Percentiles rank a stretch among this genome's conserved stretches.
Conservation (phyloP, 2,113 vertebrate genomes). For the Labeo catla region DNA sequence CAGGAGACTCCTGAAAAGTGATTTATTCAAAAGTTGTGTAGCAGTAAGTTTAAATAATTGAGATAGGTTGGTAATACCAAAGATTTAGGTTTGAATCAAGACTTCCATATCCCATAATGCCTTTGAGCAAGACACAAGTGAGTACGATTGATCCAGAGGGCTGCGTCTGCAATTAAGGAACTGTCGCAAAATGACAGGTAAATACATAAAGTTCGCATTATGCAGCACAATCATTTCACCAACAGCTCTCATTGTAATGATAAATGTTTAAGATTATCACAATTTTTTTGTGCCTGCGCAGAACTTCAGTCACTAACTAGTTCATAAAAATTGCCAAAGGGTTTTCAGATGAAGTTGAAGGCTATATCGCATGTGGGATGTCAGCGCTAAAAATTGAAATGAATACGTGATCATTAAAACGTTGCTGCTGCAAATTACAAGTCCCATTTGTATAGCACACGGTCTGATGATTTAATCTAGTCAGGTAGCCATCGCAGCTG, state of each 20-base stretch:
- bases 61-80: background rate
- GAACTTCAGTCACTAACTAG: background rate
- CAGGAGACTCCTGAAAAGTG: background rate
- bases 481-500: constrained; percentile 7
- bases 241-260: constrained; percentile 5
- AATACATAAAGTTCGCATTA: constrained; percentile 10
- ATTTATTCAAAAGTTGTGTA: constrained; percentile 1
- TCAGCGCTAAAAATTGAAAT: background rate
- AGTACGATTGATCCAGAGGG: background rate
- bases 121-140: background rate
- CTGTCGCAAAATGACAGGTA: background rate
- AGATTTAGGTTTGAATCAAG: background rate
- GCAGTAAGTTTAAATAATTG: constrained; percentile 3
- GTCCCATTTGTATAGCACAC: background rate
- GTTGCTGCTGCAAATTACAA: constrained; percentile 1
- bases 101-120: background rate
- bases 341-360: background rate
- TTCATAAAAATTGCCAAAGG: background rate
- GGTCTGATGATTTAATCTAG: background rate
- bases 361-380: background rate
- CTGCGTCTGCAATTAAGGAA: background rate
- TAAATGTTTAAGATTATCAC: background rate
- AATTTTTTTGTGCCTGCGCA: background rate
- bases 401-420: constrained; percentile 8
- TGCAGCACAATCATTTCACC: background rate